Base-by-base conservation (phyloP, 2,113 vertebrate genomes). In the Leptobrachium ailaonicum region DNA sequence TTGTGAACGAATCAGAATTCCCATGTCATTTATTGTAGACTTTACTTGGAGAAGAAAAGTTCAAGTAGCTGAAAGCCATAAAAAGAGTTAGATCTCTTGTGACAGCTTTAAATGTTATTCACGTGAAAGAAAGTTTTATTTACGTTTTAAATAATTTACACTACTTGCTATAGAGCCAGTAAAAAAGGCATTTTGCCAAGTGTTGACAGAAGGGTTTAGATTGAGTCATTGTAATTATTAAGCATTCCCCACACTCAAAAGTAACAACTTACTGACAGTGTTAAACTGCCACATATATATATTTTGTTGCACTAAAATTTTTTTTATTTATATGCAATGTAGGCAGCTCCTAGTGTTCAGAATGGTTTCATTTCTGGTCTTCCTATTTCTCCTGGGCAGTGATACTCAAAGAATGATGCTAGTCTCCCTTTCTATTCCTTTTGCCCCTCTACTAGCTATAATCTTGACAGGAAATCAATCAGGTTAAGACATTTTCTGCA, bases 1-100 rank as follows among this genome's bases (percentile, higher is more conserved):
- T 84, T 73, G 1, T 2, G 1, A 69, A 79, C 2, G 80, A 83
- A 82, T 0, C 68, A 85, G 72, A 86, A 84, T 81, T 41, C 81
- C 73, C 83, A 82, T 88, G 90, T 92, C 89, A 88, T 72, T 85
- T 89, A 89, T 88, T 86, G 89, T 93, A 90, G 86, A 84, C 84
- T 90, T 89, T 87, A 85, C 86, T 85, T 83, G 87, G 87, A 90
- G 83, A 68, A 86, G 84, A 77, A 88, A 87, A 92, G 87, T 89
- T 88, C 85, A 88, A 86, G 85, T 88, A 69, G 88, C 88, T 88
- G 77, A 83, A 81, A 91, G 89, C 89, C 85, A 85, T 82, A 53
- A 53, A 84, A 50, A 74, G 86, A 88, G 78, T 60, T 71, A 84
- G 87, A 91, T 88, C 83, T 67, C 83, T 47, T 71, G 83, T 87